Base-by-base conservation (phyloP, 2,797 vertebrate genomes). In the Lagodon rhomboides region DNA sequence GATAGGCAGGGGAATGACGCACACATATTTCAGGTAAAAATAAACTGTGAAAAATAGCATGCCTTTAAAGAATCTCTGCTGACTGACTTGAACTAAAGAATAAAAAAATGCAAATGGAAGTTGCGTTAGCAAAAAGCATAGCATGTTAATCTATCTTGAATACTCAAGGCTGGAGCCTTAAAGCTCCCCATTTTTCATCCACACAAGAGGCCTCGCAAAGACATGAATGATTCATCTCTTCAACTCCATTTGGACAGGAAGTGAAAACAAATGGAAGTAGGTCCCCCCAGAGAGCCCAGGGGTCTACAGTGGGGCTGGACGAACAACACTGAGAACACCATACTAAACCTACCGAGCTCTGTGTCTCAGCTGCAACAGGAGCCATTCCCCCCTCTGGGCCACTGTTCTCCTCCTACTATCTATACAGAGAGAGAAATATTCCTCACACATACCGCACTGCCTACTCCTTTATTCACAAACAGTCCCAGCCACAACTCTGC, bases 211-310 rank as follows among this genome's bases (percentile, higher is more conserved):
- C 77, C 81, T 79, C 80, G 85, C 75, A 63, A 72, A 92, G 79
- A 85, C 75, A 84, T 87, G 64, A 91, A 89, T 92, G 90, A 93
- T 93, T 92, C 90, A 93, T 91, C 75, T 75, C 68, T 81, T 47
- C 69, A 82, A 76, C 80, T 89, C 79, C 73, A 85, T 91, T 92
- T 90, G 82, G 79, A 92, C 79, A 87, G 82, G 86, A 90, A 89
- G 87, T 85, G 69, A 89, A 93, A 93, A 94, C 84, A 91, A 94
- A 93, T 89, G 85, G 80, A 88, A 68, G 82, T 58, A 80, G 65
- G 64, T 59, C 60, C 76, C 77, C 84, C 84, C 79, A 66, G 85
- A 86, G 84, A 88, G 71, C 70, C 44, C 47, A 51, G 73, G 75
- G 83, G 75, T 90, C 81, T 85, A 75, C 66, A 68, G 77, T 34